Base-by-base conservation (phyloP, 2,113 vertebrate genomes). In the Monarcha castaneiventris region DNA sequence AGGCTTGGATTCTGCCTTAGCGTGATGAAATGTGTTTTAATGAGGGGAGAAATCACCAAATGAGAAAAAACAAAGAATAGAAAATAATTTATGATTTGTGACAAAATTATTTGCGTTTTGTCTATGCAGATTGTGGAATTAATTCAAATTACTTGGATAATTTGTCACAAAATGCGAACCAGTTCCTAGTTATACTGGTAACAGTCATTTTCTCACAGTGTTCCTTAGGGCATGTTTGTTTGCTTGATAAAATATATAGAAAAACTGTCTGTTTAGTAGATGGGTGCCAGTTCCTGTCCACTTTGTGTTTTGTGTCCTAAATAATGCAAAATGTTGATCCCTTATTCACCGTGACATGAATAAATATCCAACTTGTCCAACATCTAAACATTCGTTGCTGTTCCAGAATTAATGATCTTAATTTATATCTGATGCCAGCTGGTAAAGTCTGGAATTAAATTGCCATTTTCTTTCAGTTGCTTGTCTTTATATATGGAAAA, bases 401-500 rank as follows among this genome's bases (percentile, higher is more conserved):
- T 54, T 93, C 71, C 58, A 87, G 27, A 91, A 79, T 73, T 67
- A 84, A 75, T 49, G 10, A 54, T 72, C 46, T 79, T 73, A 87
- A 89, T 54, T 77, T 78, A 37, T 73, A 54, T 64, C 46, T 84
- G 62, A 37, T 73, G 66, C 74, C 66, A 87, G 58, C 46, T 95
- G 81, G 74, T 78, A 41, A 94, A 89, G 75, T 64, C 29, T 87
- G 54, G 46, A 66, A 84, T 95, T 93, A 87, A 95, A 79, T 13
- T 85, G 41, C 44, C 41, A 26, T 95, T 84, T 95, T 78, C 66
- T 94, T 95, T 87, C 39, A 52, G 41, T 84, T 1, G 1, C 49
- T 44, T 87, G 49, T 49, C 77, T 92, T 94, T 85, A 82, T 87
- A 55, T 76, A 75, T 68, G 46, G 54, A 90, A 94, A 88, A 93